A percentile compares a stretch with the other conserved stretches of the same genome.
Conservation (phyloP, 2,113 vertebrate genomes). For the Tenebrosternarchus preto region DNA sequence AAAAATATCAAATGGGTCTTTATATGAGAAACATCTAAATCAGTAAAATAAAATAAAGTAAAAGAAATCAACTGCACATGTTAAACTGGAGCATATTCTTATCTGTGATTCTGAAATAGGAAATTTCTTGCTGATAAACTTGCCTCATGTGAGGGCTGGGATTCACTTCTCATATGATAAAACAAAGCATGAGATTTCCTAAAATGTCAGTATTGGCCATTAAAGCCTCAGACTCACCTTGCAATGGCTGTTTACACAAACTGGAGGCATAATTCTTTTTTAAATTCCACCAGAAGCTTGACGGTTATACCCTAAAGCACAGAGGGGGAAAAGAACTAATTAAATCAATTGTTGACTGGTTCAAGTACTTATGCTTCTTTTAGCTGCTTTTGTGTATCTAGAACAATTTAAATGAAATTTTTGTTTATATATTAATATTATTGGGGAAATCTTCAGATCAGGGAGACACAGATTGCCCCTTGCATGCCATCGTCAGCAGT, state of each 20-base stretch:
- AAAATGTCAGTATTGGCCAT: neutral
- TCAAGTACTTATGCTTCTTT: neutral
- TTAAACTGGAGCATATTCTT: no score
- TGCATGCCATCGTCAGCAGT: constrained; percentile 92
- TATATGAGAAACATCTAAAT: no score
- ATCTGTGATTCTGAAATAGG: no score
- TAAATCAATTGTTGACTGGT: neutral
- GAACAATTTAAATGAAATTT: no score
- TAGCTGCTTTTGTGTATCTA: neutral
- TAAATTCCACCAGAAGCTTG: constrained; percentile 90
- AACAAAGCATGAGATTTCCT: neutral
- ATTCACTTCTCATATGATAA: neutral
- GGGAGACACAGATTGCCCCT: constrained; percentile 92
- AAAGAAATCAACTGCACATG: no score
- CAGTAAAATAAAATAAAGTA: no score
- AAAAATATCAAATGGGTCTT: no score
- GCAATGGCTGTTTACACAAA: constrained; percentile 92
- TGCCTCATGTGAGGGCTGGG: constrained; percentile 45
- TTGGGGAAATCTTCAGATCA: constrained; percentile 90
- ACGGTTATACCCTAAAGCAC: constrained; percentile 93
- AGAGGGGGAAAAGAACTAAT: neutral
- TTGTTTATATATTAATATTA: no score
- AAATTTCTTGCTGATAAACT: neutral
- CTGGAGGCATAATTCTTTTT: constrained; percentile 84
- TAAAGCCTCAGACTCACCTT: neutral